These are phyloP conservation scores for Psophia crepitans DNA, from an alignment of 2,113 vertebrate species.

Conservation along the genomic window DNA sequence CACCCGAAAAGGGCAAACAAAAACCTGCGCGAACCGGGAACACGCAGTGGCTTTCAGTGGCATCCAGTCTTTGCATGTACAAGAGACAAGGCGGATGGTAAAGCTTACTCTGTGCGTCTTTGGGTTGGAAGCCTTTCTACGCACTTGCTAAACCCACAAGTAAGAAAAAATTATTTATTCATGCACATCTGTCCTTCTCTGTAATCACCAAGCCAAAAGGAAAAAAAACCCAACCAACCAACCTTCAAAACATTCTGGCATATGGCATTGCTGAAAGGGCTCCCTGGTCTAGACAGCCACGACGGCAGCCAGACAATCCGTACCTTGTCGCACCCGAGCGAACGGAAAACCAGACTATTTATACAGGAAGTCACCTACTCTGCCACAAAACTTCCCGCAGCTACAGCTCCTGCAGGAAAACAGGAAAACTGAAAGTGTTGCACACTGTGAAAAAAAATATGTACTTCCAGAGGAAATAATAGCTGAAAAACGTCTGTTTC, in stretches of 20 bases:
- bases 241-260: not conserved
- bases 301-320: not conserved
- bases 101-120: not conserved
- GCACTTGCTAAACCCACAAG: not conserved
- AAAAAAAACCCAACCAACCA: not conserved
- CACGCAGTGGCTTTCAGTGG: not conserved
- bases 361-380: not conserved
- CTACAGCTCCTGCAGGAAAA: constrained; percentile 23
- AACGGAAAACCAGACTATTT: not conserved
- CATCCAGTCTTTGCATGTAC: not conserved
- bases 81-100: not conserved
- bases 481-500: not conserved
- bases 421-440: not conserved
- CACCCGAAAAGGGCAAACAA: not conserved
- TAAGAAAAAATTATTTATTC: not conserved
- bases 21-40: not conserved
- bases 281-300: not conserved
- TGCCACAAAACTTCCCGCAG: constrained; percentile 15
- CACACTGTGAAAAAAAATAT: not conserved
- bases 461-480: not conserved
- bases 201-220: not conserved
- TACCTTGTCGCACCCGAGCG: not conserved
- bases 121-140: not conserved
- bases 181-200: not conserved
- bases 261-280: not conserved